These are phyloP conservation scores for Tiphia femorata DNA, from an alignment of 2,888 invertebrate species.

Conservation along the genomic window DNA sequence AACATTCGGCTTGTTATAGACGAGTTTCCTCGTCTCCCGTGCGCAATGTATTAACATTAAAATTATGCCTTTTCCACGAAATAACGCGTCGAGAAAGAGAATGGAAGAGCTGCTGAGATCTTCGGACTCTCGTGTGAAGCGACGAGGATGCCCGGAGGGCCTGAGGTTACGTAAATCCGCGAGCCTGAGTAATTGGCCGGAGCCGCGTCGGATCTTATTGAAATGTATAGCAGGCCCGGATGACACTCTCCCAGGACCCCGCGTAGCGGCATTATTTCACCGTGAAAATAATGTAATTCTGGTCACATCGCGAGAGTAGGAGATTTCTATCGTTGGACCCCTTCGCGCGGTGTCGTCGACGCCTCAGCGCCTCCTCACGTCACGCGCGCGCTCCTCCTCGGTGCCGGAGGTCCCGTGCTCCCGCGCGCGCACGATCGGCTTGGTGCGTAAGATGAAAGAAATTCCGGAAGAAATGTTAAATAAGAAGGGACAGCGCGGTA, in stretches of 20 bases:
- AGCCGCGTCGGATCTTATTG: slow-evolving; percentile 54
- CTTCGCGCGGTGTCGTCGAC: slow-evolving; percentile 49
- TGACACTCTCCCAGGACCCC: slow-evolving; percentile 56
- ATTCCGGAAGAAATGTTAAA: neutral
- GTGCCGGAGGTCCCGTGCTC: too few relatives aligned
- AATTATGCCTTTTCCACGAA: too few relatives aligned
- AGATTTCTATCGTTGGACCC: slow-evolving; percentile 56
- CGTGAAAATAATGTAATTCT: slow-evolving; percentile 60
- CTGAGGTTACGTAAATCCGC: slow-evolving; percentile 38
- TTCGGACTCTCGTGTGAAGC: too few relatives aligned
- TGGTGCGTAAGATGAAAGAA: neutral
- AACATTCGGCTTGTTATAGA: too few relatives aligned
- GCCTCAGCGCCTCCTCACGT: slow-evolving; percentile 51
- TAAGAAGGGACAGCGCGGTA: neutral
- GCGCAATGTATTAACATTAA: too few relatives aligned
- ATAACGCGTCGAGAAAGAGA: too few relatives aligned
- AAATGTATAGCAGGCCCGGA: slow-evolving; percentile 50
- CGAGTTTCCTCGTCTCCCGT: too few relatives aligned
- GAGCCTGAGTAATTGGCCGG: slow-evolving; percentile 45
- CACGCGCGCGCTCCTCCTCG: slow-evolving; percentile 37
- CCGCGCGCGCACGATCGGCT: slow-evolving; percentile 14
- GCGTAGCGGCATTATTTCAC: slow-evolving; percentile 57
- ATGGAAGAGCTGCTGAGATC: too few relatives aligned
- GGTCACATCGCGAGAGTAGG: slow-evolving; percentile 56
- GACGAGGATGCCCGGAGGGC: slow-evolving; percentile 4